Evolutionary conservation across 2,797 vertebrate species (phyloP), one percentile per base, ranked within the genome.

Genomic region (Aplochiton taeniatus): DNA sequence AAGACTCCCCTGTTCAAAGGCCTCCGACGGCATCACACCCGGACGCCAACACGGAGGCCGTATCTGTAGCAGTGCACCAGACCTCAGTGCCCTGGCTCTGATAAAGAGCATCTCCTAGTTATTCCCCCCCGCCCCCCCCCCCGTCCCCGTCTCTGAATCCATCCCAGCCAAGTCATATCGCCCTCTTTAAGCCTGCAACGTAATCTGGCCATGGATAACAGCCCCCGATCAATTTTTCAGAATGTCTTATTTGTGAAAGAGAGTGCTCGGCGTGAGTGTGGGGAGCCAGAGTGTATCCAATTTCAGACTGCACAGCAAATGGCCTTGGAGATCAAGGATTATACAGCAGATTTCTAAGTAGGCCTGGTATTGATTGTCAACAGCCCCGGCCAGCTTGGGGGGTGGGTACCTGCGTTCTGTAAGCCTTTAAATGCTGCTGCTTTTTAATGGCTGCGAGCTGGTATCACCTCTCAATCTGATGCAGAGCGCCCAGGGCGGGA

Each of bases 241-340:
- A 72, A 86, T 84, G 84, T 89, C 84, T 90, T 86, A 87, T 87
- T 90, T 87, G 83, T 69, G 59, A 77, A 80, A 84, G n/a, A 31
- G 63, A 78, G 70, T 68, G 20, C 76, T 58, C 0, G 50, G 72
- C 71, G 72, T 68, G 68, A 68, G 70, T 67, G 58, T 11, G 79
- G 72, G 18, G 55, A 12, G 20, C 16, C 42, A 13, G 58, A 60
- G 78, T 86, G 82, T 81, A 87, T 90, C 84, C 85, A 88, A 87
- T 89, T 90, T 85, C 84, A 85, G 77, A 73, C 84, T 78, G 84
- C 73, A 81, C 87, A 87, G 85, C 82, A 86, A 89, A 86, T 83
- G 85, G 87, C 86, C 86, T 89, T 81, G 80, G 84, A 90, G 86
- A 89, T 87, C 84, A 81, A 80, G 84, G 87, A 89, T 88, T 90